phyloP scores from a whole-genome alignment of 2,113 vertebrate genomes.

The Mesitornis unicolor region DNA sequence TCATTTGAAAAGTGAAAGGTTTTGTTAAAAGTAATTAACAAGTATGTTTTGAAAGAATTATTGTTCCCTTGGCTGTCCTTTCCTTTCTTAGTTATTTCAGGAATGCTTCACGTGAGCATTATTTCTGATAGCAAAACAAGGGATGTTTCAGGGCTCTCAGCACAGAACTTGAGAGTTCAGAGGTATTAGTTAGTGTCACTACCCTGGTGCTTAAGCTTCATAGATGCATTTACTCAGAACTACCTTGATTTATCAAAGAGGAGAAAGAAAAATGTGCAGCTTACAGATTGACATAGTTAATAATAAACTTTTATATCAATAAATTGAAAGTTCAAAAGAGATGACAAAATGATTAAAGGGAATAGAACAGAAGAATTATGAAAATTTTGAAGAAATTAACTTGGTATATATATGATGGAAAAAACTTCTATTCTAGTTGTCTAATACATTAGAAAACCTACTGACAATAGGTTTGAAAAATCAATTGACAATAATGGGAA shows the following conservation, averaged over 20 bases:
- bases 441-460: neutral
- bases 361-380: neutral
- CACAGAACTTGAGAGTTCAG: neutral
- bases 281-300: neutral
- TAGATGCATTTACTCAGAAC: neutral
- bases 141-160: neutral
- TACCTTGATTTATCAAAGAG: neutral
- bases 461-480: neutral
- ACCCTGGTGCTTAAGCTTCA: neutral
- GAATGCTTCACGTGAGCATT: neutral
- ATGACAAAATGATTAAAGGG: conserved; percentile 10
- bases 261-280: neutral
- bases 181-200: neutral
- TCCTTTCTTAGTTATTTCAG: neutral
- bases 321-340: neutral
- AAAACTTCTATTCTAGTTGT: neutral
- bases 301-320: neutral
- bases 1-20: neutral
- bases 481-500: neutral
- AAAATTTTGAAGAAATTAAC: neutral
- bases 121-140: neutral
- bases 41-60: neutral
- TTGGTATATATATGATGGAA: neutral
- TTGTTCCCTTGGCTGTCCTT: neutral
- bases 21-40: neutral